Conservation (phyloP, 2,888 invertebrate species). For the Campoletis raptor region DNA sequence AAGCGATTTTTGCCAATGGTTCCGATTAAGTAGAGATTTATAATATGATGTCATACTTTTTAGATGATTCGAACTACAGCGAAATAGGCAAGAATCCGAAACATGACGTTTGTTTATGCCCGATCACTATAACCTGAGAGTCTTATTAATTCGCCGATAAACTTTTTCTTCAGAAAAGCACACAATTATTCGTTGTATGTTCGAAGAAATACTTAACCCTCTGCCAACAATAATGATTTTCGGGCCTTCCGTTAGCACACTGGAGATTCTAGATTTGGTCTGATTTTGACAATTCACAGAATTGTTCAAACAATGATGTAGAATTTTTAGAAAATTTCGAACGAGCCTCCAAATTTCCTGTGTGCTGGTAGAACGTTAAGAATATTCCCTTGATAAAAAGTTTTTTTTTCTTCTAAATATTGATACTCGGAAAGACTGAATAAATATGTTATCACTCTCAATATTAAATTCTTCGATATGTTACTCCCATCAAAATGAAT, state of each 20-base stretch:
- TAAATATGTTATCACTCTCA: not conserved
- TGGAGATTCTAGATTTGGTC: not conserved
- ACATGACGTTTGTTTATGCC: not conserved
- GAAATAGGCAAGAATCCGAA: not conserved
- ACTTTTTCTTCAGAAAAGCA: not conserved
- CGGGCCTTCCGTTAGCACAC: not conserved
- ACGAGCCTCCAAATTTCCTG: too few species aligned
- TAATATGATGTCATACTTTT: not conserved
- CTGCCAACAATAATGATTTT: too few species aligned
- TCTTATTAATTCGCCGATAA: not conserved
- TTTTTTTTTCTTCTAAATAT: not conserved
- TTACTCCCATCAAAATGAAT: not conserved
- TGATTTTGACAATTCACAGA: not conserved
- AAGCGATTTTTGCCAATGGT: not conserved
- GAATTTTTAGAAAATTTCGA: too few species aligned
- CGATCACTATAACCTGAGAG: not conserved
- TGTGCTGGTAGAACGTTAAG: not conserved
- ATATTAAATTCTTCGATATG: not conserved
- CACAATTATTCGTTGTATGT: not conserved
- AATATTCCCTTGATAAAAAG: not conserved
- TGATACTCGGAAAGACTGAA: not conserved
- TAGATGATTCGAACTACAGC: not conserved
- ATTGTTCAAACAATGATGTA: too few species aligned
- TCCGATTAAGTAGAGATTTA: not conserved
- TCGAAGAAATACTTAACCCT: not conserved